Evolutionary conservation across 2,888 invertebrate genomes (phyloP).

Genomic region (Meteorus colon): DNA sequence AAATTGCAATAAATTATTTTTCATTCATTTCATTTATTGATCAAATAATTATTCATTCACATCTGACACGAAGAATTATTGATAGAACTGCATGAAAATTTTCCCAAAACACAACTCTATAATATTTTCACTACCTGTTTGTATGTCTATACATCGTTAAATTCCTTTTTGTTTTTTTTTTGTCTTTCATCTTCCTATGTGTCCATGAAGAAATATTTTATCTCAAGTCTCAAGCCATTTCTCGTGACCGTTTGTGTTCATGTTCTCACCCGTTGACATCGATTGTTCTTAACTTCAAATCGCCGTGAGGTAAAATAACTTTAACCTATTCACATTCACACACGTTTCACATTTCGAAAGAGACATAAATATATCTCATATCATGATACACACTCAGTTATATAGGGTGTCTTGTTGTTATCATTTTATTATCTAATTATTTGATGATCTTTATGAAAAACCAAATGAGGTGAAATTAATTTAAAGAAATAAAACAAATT

Average conservation of each 20-base stretch:
- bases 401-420: no score
- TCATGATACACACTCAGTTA: no score
- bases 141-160: background rate
- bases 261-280: slow-evolving; percentile 35
- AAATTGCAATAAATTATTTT: no score
- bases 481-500: no score
- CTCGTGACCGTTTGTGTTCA: slow-evolving; percentile 14
- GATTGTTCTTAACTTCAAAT: slow-evolving; percentile 37
- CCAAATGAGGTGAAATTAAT: no score
- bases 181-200: background rate
- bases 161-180: background rate
- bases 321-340: slow-evolving; percentile 15
- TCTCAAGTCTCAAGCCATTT: background rate
- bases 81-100: no score
- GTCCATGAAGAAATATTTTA: slow-evolving; percentile 1
- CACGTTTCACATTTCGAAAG: slow-evolving; percentile 32
- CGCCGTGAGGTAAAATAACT: slow-evolving; percentile 26
- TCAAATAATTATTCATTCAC: no score
- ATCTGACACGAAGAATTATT: no score
- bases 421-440: no score
- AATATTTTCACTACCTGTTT: background rate
- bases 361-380: background rate
- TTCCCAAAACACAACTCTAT: no score
- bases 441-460: background rate
- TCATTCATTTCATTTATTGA: no score